A percentile compares a stretch with the other conserved stretches of the same genome.
phyloP scores from a whole-genome alignment of 2,113 vertebrate species.

The Heterocephalus glaber region DNA sequence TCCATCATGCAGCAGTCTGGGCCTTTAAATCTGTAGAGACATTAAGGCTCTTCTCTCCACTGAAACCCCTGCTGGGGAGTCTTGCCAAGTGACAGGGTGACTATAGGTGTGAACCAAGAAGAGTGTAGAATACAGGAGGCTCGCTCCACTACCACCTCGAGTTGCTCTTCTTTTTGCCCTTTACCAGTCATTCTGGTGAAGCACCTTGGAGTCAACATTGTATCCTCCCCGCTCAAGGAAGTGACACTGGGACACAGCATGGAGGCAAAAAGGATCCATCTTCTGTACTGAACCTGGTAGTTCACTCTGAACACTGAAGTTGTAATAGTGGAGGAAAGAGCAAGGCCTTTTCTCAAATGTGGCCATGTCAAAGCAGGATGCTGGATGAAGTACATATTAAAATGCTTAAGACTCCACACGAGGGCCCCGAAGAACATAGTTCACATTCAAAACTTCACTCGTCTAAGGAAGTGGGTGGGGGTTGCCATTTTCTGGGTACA shows the following conservation, averaged over 20 bases:
- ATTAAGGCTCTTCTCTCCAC: constrained; percentile 24
- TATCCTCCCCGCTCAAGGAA: neutral
- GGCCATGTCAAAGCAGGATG: neutral
- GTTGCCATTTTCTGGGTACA: neutral
- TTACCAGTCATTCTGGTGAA: constrained; percentile 55
- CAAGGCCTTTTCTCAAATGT: neutral
- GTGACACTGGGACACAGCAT: neutral
- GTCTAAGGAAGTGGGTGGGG: neutral
- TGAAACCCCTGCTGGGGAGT: constrained; percentile 37
- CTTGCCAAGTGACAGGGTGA: constrained; percentile 52
- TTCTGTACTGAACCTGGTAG: neutral
- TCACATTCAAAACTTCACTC: neutral
- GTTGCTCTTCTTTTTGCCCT: constrained; percentile 18
- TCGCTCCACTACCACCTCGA: constrained; percentile 87
- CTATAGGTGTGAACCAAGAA: constrained; percentile 71
- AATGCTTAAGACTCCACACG: neutral
- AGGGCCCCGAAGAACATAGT: neutral
- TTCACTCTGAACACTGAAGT: neutral
- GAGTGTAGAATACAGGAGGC: constrained; percentile 76
- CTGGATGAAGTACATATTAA: neutral
- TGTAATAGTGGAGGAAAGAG: neutral
- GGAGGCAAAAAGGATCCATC: neutral
- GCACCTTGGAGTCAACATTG: neutral
- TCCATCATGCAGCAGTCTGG: constrained; percentile 79
- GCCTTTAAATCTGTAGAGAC: constrained; percentile 79